These are phyloP conservation scores for Chaenodraco wilsoni DNA, from an alignment of 2,797 vertebrate species.

Conservation along the genomic window DNA sequence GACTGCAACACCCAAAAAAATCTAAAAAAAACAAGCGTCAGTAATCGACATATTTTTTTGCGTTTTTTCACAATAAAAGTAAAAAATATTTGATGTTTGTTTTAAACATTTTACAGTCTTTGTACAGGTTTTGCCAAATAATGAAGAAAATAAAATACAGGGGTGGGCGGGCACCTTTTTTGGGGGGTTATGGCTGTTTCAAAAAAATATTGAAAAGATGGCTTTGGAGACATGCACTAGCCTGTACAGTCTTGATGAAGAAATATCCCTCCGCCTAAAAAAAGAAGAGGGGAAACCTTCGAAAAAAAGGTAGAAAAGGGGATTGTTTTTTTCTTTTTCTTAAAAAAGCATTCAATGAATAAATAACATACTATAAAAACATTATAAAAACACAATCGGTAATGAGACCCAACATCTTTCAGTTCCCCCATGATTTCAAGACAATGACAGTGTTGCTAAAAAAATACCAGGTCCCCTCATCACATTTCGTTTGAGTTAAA, in stretches of 20 bases:
- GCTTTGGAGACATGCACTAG: slow-evolving; percentile 76
- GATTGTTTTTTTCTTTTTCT: slow-evolving; percentile 33
- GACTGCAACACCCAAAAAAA: slow-evolving; percentile 81
- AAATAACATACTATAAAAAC: slow-evolving; percentile 84
- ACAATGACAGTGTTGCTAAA: slow-evolving; percentile 47
- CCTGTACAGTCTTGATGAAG: slow-evolving; percentile 63
- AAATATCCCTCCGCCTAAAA: slow-evolving; percentile 42
- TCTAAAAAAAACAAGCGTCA: slow-evolving; percentile 65
- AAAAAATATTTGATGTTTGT: slow-evolving; percentile 78
- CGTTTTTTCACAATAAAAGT: slow-evolving; percentile 73
- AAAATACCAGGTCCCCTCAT: slow-evolving; percentile 61
- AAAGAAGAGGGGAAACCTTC: slow-evolving; percentile 52
- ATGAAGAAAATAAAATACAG: slow-evolving; percentile 55
- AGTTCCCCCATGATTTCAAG: slow-evolving; percentile 62
- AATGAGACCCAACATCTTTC: slow-evolving; percentile 66
- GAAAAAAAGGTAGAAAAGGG: slow-evolving; percentile 64
- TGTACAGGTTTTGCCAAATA: slow-evolving; percentile 70
- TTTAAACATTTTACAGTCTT: slow-evolving; percentile 76
- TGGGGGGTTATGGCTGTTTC: slow-evolving; percentile 45
- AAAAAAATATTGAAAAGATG: slow-evolving; percentile 63
- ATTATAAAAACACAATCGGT: slow-evolving; percentile 75
- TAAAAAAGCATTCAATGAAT: slow-evolving; percentile 77
- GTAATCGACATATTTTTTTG: slow-evolving; percentile 72
- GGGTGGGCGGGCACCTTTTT: slow-evolving; percentile 10
- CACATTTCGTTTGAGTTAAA: slow-evolving; percentile 66